Percentiles rank a stretch among this genome's conserved stretches.
phyloP scores from a whole-genome alignment of 1,140 invertebrate genomes.

The Cryptotermes secundus region DNA sequence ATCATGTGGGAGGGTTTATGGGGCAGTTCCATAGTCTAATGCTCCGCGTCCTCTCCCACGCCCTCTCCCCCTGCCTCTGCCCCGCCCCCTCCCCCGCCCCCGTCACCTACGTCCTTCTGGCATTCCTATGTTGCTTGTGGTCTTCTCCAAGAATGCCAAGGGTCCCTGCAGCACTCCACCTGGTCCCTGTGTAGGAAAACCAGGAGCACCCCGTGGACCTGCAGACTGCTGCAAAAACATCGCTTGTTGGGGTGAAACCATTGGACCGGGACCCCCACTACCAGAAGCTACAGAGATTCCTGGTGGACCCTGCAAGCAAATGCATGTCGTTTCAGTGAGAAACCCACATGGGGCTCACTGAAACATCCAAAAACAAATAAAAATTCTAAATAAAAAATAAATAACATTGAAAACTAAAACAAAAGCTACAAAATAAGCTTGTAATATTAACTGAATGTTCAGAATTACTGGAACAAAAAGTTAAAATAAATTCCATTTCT shows the following conservation, averaged over 20 bases:
- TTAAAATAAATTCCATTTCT: neutral
- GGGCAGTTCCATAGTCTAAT: conserved; percentile 47
- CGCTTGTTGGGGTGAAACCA: conserved; percentile 49
- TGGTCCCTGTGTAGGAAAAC: conserved; percentile 38
- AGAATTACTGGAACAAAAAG: neutral
- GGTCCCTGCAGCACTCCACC: conserved; percentile 65
- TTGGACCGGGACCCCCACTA: conserved; percentile 28
- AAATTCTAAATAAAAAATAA: conserved; percentile 22
- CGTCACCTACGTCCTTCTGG: conserved; percentile 69
- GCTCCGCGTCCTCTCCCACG: conserved; percentile 54
- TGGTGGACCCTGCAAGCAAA: conserved; percentile 25
- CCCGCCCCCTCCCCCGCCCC: conserved; percentile 68
- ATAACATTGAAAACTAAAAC: neutral
- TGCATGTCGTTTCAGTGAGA: conserved; percentile 27
- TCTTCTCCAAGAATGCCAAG: conserved; percentile 76
- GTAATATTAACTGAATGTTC: neutral
- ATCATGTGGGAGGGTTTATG: conserved; percentile 43
- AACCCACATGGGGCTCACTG: conserved; percentile 29
- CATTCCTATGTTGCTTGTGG: conserved; percentile 78
- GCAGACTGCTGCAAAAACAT: conserved; percentile 59
- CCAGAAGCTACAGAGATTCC: conserved; percentile 25
- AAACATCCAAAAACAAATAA: conserved; percentile 29
- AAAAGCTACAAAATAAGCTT: neutral
- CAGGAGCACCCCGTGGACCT: conserved; percentile 41
- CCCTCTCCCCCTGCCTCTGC: conserved; percentile 63